A percentile compares a stretch with the other conserved stretches of the same genome.
phyloP scores from a whole-genome alignment of 2,888 invertebrate genomes.

The Liopterus haemorrhoidalis region DNA sequence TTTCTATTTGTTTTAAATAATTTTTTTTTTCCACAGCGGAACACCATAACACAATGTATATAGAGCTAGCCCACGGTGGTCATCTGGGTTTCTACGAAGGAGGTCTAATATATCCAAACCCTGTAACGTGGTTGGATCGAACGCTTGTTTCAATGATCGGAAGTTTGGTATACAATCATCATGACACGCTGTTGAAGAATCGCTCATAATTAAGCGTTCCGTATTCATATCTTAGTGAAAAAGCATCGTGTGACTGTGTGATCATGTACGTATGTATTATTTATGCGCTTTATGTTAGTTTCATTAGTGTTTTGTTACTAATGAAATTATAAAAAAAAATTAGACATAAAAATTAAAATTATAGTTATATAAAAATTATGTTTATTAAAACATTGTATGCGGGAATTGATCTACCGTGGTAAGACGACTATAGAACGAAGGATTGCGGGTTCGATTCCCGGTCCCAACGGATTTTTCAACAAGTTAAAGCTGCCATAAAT shows the following conservation, averaged over 20 bases:
- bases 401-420: no score
- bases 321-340: no score
- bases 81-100: slow-evolving; percentile 95
- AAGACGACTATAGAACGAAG: no score
- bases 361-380: no score
- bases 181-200: slow-evolving; percentile 37
- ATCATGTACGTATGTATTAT: no score
- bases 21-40: slow-evolving; percentile 50
- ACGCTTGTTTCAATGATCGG: slow-evolving; percentile 77
- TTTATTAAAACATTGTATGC: no score
- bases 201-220: slow-evolving; percentile 11
- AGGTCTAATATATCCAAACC: slow-evolving; percentile 77
- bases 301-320: no score
- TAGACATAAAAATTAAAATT: no score
- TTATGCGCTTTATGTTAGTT: no score
- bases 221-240: neutral
- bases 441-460: no score
- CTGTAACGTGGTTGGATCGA: slow-evolving; percentile 89
- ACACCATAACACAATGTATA: slow-evolving; percentile 62
- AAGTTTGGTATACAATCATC: slow-evolving; percentile 56
- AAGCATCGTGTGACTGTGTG: slow-evolving; percentile 2
- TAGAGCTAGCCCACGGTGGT: slow-evolving; percentile 85
- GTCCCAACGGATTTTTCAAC: no score
- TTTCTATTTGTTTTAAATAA: slow-evolving; percentile 5
- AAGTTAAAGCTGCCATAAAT: no score